Percentiles rank a stretch among this genome's conserved stretches.
phyloP scores from a whole-genome alignment of 2,888 invertebrate species.

The Eilema sororculum region DNA sequence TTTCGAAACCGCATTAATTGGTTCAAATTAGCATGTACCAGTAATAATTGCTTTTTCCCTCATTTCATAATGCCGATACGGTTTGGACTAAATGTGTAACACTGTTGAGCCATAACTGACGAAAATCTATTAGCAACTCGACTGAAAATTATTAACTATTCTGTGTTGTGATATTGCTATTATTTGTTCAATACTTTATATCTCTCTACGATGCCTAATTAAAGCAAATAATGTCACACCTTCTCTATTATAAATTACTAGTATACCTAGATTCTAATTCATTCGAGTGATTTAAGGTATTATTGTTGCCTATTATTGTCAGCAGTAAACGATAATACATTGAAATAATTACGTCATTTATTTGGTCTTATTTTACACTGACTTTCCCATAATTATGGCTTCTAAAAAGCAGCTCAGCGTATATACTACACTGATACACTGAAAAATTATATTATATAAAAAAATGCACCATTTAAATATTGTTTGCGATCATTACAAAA shows the following conservation, averaged over 20 bases:
- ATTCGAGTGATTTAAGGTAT: neutral
- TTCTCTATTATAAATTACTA: neutral
- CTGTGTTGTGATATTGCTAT: neutral
- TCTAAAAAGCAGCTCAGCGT: no score
- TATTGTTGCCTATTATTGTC: neutral
- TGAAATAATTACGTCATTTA: no score
- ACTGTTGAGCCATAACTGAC: constrained; percentile 75
- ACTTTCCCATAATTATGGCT: no score
- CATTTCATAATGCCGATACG: constrained; percentile 77
- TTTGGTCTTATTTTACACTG: no score
- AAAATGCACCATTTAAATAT: neutral
- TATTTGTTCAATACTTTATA: neutral
- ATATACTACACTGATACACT: no score
- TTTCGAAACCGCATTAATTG: constrained; percentile 42
- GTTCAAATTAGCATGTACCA: constrained; percentile 76
- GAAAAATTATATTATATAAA: no score
- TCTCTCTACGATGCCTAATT: neutral
- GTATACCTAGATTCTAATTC: neutral
- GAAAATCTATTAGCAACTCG: constrained; percentile 67
- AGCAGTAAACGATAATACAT: no score
- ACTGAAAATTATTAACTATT: constrained; percentile 27
- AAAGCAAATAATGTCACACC: neutral
- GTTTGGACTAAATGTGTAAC: constrained; percentile 81
- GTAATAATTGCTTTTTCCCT: constrained; percentile 74
- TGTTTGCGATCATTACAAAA: neutral